Evolutionary conservation across 2,113 vertebrate species (phyloP).

Genomic region (Crotalus horridus): DNA sequence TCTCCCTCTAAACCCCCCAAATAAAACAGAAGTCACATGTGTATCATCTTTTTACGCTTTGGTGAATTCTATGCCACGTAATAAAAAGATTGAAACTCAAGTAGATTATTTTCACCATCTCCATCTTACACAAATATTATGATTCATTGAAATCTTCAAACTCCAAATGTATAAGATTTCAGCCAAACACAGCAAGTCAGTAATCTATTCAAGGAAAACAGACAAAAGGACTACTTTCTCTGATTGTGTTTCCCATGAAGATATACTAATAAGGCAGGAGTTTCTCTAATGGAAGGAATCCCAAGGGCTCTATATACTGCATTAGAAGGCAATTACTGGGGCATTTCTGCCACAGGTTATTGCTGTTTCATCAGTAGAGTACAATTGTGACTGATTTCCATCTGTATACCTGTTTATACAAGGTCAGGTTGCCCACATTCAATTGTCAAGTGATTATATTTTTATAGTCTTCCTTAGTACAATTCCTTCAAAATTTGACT

Average conservation of each 20-base stretch:
- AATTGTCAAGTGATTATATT: background rate
- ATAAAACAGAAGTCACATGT: background rate
- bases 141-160: background rate
- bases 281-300: conserved; percentile 21
- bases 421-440: background rate
- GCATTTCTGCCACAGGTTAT: background rate
- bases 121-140: background rate
- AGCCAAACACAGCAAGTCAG: conserved; percentile 7
- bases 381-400: background rate
- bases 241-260: conserved; percentile 6
- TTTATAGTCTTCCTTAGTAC: background rate
- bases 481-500: background rate
- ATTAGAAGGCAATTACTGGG: background rate
- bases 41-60: background rate
- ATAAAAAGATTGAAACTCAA: conserved; percentile 20
- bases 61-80: background rate
- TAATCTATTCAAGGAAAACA: conserved; percentile 29
- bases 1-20: background rate
- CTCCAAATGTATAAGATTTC: conserved; percentile 26
- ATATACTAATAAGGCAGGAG: conserved; percentile 28
- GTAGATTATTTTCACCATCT: background rate
- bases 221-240: conserved; percentile 11
- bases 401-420: background rate
- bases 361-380: background rate
- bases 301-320: conserved; percentile 3